Conservation (phyloP, 1,140 invertebrate species). For the Kradibia gibbosae region DNA sequence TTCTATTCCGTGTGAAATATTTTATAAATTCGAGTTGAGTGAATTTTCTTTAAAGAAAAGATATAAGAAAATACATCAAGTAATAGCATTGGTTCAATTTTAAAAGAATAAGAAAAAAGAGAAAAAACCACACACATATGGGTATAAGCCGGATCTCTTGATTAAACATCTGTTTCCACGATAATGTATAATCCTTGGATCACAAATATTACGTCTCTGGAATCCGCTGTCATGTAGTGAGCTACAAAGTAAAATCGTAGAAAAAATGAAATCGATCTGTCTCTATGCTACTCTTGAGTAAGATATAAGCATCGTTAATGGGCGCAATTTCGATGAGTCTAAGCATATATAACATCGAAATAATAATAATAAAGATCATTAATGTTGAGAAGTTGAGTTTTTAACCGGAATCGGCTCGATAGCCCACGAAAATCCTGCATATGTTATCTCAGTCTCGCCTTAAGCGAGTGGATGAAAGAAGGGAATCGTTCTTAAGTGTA, state of each 20-base stretch:
- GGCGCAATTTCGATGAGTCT: constrained; percentile 33
- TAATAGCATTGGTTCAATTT: background rate
- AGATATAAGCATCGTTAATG: background rate
- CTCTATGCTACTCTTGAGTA: constrained; percentile 18
- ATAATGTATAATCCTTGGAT: constrained; percentile 17
- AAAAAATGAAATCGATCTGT: constrained; percentile 25
- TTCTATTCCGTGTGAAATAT: too few relatives aligned
- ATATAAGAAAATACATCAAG: background rate
- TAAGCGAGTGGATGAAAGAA: background rate
- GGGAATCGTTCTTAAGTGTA: background rate
- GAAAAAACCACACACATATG: constrained; percentile 15
- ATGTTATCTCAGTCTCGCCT: constrained; percentile 39
- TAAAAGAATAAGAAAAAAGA: too few relatives aligned
- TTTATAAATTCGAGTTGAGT: too few relatives aligned
- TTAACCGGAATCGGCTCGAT: constrained; percentile 10
- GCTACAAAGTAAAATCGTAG: constrained; percentile 9
- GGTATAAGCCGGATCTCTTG: background rate
- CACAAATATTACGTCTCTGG: background rate
- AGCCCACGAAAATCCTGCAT: background rate
- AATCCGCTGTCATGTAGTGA: background rate
- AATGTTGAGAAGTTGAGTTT: background rate
- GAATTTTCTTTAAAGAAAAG: background rate
- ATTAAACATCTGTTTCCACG: constrained; percentile 12
- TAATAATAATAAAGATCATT: constrained; percentile 40
- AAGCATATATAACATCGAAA: constrained; percentile 18